Base-by-base conservation (phyloP, 2,888 invertebrate species). In the Diaprepes abbreviatus region DNA sequence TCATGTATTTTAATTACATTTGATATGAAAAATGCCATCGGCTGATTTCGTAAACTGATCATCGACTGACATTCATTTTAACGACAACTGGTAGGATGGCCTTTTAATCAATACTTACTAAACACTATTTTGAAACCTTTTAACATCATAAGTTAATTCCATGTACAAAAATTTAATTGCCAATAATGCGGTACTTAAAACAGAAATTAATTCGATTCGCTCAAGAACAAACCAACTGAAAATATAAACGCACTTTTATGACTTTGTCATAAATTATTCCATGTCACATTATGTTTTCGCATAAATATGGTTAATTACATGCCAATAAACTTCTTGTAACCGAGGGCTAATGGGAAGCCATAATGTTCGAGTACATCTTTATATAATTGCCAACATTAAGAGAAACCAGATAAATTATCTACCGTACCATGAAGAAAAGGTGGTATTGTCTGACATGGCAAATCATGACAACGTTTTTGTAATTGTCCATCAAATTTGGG, bases 281-380 rank as follows among this genome's bases (percentile, higher is more conserved):
- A 40, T 48, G 40, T 63, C 52, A 12, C 54, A 63, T 40, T 63
- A 48, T 40, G 63, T 63, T 63, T 38, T 52, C 63, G 52, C 63
- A 63, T 63, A 63, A 63, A 52, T 63, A 63, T 28, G 14, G 16
- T 48, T 63, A 54, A 63, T 63, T 63, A 63, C 40, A 31, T 63
- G 63, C 36, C 63, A 63, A 63, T 63, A 63, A 52, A 52, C 40
- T 63, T 63, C 59, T 59, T 59, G 59, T 59, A 31, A 19, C 33
- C n/a, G n/a, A 12, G 17, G 38, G 17, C 45, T 59, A 59, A 45
- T 59, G 59, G 45, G 59, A 31, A 17, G 45, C 28, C 43, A 45
- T 45, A 45, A 59, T 12, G 16, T 43, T 45, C 19, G 24, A 19
- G 38, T 59, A 59, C 59, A 45, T 59, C 48, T 48, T 48, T 48